Evolutionary conservation across 2,113 vertebrate species (phyloP).

Genomic region (Willisornis vidua): DNA sequence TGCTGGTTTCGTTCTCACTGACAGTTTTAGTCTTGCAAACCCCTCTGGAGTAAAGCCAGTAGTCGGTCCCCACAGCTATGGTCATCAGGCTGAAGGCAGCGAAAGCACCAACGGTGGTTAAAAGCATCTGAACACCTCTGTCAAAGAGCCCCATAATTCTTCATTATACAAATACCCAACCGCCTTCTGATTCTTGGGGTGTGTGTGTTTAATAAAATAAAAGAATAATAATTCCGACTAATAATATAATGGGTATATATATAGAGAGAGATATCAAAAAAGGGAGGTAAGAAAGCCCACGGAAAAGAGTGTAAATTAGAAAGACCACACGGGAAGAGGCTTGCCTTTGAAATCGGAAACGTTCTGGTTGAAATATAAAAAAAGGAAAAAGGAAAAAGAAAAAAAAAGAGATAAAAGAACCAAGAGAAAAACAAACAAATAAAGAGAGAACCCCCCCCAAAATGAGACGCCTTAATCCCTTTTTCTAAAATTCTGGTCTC

Average conservation of each 20-base stretch:
- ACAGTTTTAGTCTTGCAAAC: slow-evolving; percentile 96
- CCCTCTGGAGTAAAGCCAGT: slow-evolving; percentile 98
- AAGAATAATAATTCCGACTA: slow-evolving; percentile 76
- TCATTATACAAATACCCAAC: slow-evolving; percentile 98
- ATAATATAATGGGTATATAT: slow-evolving; percentile 74
- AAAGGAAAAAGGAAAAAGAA: slow-evolving; percentile 52
- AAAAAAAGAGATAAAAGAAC: slow-evolving; percentile 66
- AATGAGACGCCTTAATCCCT: slow-evolving; percentile 88
- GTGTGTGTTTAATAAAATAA: slow-evolving; percentile 82
- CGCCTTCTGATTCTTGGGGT: slow-evolving; percentile 88
- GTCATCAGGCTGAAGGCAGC: slow-evolving; percentile 99
- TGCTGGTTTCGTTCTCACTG: slow-evolving; percentile 98
- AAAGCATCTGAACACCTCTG: slow-evolving; percentile 99
- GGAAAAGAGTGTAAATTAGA: slow-evolving; percentile 82
- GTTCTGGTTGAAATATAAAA: slow-evolving; percentile 77
- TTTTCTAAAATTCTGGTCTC: slow-evolving; percentile 99
- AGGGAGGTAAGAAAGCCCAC: slow-evolving; percentile 82
- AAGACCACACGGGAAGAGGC: slow-evolving; percentile 79
- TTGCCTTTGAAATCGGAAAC: slow-evolving; percentile 81
- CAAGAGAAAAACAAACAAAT: slow-evolving; percentile 77
- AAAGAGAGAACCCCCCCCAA: slow-evolving; percentile 78
- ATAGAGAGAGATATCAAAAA: slow-evolving; percentile 76
- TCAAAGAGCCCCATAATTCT: slow-evolving; percentile 99
- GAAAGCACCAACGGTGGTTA: slow-evolving; percentile 99
- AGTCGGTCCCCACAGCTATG: slow-evolving; percentile 98